Evolutionary conservation across 2,888 invertebrate species (phyloP).

Genomic region (Abscondita cerata): DNA sequence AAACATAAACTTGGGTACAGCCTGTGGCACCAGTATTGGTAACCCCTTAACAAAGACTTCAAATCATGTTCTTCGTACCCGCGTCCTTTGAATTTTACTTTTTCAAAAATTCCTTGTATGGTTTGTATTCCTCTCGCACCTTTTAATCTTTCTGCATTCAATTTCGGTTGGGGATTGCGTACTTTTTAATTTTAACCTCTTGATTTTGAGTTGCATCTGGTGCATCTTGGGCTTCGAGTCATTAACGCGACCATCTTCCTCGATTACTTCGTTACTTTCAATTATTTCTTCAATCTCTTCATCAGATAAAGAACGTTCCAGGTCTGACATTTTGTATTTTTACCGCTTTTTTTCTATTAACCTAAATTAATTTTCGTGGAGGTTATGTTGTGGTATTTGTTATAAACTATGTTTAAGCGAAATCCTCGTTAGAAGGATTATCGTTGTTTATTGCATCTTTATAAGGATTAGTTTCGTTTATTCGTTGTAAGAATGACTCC

Average conservation of each 20-base stretch:
- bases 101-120: slow-evolving; percentile 79
- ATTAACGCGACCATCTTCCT: slow-evolving; percentile 24
- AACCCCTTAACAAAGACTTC: slow-evolving; percentile 75
- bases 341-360: slow-evolving; percentile 3
- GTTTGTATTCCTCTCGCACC: slow-evolving; percentile 83
- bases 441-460: not conserved
- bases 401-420: slow-evolving; percentile 7
- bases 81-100: slow-evolving; percentile 82
- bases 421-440: slow-evolving; percentile 1
- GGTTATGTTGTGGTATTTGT: slow-evolving; percentile 19
- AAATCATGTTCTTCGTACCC: slow-evolving; percentile 86
- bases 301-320: slow-evolving; percentile 27
- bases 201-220: slow-evolving; percentile 48
- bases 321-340: slow-evolving; percentile 5
- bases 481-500: slow-evolving; percentile 66
- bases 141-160: slow-evolving; percentile 75
- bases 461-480: slow-evolving; percentile 56
- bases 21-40: slow-evolving; percentile 95
- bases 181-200: slow-evolving; percentile 57
- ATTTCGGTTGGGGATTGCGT: slow-evolving; percentile 70
- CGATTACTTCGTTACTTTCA: slow-evolving; percentile 38
- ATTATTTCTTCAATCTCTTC: slow-evolving; percentile 33
- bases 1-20: slow-evolving; percentile 88
- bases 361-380: not conserved
- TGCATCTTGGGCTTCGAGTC: slow-evolving; percentile 26